Base-by-base conservation (phyloP, 2,797 vertebrate species). In the Champsocephalus esox region DNA sequence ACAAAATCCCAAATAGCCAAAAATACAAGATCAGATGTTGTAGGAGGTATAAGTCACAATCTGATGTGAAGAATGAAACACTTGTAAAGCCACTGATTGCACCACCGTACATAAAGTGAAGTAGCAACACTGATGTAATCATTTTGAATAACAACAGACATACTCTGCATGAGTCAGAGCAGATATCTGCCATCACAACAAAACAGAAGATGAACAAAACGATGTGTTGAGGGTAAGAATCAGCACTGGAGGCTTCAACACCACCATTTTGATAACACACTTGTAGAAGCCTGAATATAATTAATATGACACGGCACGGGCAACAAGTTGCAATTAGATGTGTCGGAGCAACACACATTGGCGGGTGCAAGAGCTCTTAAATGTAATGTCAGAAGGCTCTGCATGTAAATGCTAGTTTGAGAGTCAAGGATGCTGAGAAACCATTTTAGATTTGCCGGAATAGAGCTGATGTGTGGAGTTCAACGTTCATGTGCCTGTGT, bases 361-460 rank as follows among this genome's bases (percentile, higher is more conserved):
- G 2, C 68, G 57, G n/a, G 43, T 55, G 65, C 21, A 73, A 56
- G 7, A 64, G 41, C n/a, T 56, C 34, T 21, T 19, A 60, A 51
- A 44, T 71, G 57, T 66, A 3, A 75, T 41, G 13, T 41, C 24
- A 71, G 7, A 71, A 72, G 59, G 3, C 1, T 49, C 57, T 65
- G 57, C 41, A 69, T 72, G 9, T 49, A 10, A 44, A 66, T 41
- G 14, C n/a, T 17, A 70, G 12, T 65, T 41, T 43, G 10, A n/a
- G 38, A 59, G 12, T 4, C 54, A 2, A 58, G 16, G 73, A 65
- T 63, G 44, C 7, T 45, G 45, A 3, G 44, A 66, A 67, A 50
- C 4, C 41, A 41, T 10, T 49, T 34, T 16, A 61, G n/a, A n/a
- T 21, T 61, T 59, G 58, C 46, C 45, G 11, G 10, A 11, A 16